Percentiles rank a stretch among this genome's conserved stretches.
phyloP scores from a whole-genome alignment of 2,113 vertebrate genomes.

The Pelecanoides urinatrix region DNA sequence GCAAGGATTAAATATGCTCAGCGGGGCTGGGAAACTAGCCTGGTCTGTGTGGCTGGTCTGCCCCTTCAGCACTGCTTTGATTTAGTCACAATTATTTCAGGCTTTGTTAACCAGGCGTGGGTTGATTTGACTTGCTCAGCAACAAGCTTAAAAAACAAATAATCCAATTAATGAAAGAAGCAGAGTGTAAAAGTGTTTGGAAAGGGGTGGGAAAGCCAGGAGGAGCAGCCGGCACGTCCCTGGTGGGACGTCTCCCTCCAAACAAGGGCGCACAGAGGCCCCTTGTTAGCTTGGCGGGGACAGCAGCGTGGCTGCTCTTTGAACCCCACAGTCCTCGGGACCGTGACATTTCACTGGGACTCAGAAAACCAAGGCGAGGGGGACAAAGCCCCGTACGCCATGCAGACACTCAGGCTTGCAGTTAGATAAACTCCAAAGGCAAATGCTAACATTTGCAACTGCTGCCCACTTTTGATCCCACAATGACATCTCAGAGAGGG shows the following conservation, averaged over 20 bases:
- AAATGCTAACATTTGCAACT: background rate
- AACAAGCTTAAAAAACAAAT: constrained; percentile 43
- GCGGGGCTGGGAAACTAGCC: background rate
- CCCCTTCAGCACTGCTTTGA: constrained; percentile 2
- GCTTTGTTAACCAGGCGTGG: constrained; percentile 34
- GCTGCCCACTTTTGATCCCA: background rate
- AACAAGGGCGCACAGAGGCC: background rate
- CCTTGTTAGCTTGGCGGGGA: background rate
- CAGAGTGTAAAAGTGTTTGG: constrained; percentile 31
- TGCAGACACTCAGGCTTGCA: background rate
- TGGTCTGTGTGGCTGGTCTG: background rate
- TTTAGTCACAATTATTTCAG: background rate
- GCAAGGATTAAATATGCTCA: background rate
- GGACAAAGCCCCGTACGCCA: background rate
- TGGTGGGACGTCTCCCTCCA: background rate
- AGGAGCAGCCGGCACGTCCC: background rate
- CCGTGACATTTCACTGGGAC: background rate
- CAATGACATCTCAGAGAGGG: background rate
- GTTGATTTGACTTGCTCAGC: constrained; percentile 25
- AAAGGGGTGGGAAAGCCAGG: constrained; percentile 15
- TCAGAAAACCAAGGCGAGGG: background rate
- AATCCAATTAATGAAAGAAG: constrained; percentile 52
- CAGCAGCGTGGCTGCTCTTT: background rate
- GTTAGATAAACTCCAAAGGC: background rate
- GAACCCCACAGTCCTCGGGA: background rate